Conservation (phyloP, 2,888 invertebrate genomes). For the Lasioglossum morio region DNA sequence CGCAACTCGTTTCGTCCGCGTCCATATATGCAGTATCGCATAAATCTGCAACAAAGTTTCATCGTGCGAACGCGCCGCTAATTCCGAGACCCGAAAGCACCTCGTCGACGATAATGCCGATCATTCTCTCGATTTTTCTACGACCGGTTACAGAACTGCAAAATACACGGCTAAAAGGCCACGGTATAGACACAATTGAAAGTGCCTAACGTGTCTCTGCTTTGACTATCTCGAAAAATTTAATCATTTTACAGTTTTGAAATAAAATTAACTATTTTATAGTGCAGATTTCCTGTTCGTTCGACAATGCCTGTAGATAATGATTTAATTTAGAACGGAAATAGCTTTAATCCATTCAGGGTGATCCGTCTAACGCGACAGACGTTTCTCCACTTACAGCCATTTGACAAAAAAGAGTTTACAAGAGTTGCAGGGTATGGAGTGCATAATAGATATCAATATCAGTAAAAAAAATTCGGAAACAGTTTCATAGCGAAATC, state of each 20-base stretch:
- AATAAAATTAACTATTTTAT: not conserved
- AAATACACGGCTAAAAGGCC: not conserved
- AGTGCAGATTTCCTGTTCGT: not conserved
- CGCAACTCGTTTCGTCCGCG: not conserved
- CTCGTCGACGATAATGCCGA: not conserved
- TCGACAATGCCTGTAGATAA: not conserved
- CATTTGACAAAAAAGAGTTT: too few species aligned
- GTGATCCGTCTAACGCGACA: too few species aligned
- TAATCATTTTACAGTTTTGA: not conserved
- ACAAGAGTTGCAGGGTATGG: too few species aligned
- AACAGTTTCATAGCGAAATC: too few species aligned
- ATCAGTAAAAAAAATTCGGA: too few species aligned
- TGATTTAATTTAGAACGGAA: not conserved
- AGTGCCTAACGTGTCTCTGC: not conserved
- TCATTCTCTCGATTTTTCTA: not conserved
- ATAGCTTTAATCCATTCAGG: too few species aligned
- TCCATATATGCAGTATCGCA: not conserved
- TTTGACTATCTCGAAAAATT: not conserved
- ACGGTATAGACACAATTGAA: not conserved
- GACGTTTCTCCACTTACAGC: too few species aligned
- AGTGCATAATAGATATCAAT: too few species aligned
- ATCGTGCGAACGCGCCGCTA: not conserved
- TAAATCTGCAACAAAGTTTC: constrained; percentile 6
- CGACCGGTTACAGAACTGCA: not conserved
- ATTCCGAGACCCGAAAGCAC: not conserved